Evolutionary conservation across 35 echinoderm and acorn worm species (phyloP).

Genomic region (Apostichopus californicus): DNA sequence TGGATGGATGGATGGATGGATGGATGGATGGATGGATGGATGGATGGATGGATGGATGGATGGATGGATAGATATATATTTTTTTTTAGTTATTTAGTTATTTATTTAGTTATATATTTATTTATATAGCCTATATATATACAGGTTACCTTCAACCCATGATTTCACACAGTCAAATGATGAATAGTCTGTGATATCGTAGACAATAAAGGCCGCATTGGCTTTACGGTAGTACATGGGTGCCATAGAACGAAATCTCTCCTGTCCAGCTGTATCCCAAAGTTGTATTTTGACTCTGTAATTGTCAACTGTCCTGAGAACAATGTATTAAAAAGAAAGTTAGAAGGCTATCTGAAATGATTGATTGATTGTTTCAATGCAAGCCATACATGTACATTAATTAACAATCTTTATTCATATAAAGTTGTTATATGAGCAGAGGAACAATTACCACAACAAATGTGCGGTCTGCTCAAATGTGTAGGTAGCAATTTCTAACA

Average conservation of each 20-base stretch:
- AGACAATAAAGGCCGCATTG: slow-evolving; percentile 94
- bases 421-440: neutral
- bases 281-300: slow-evolving; percentile 89
- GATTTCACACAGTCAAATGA: slow-evolving; percentile 85
- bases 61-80: no score
- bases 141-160: slow-evolving; percentile 82
- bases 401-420: neutral
- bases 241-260: slow-evolving; percentile 94
- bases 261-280: slow-evolving; percentile 98
- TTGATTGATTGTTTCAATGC: no score
- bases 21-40: no score
- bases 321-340: neutral
- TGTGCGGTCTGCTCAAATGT: no score
- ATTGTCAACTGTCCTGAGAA: slow-evolving; percentile 65
- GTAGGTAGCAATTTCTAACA: no score
- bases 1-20: no score
- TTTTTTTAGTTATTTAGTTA: no score
- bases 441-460: no score
- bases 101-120: no score
- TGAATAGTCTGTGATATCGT: slow-evolving; percentile 81
- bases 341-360: neutral
- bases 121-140: neutral
- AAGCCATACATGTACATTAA: no score
- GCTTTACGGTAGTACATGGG: slow-evolving; percentile 99
- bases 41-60: no score